Evolutionary conservation across 2,888 invertebrate species (phyloP).

Genomic region (Chaetoderma sp.): DNA sequence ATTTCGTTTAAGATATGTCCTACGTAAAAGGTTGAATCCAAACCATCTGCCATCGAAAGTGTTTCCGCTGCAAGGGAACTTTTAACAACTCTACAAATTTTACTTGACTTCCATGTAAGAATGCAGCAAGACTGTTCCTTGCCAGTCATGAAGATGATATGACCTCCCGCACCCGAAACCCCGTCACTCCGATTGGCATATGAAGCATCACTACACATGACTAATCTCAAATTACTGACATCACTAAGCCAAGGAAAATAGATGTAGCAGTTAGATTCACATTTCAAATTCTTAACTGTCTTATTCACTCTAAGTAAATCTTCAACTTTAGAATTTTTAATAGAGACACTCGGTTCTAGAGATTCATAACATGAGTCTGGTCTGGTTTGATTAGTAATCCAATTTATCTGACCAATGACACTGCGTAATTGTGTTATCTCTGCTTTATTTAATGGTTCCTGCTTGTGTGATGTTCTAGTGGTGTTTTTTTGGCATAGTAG

Average conservation of each 20-base stretch:
- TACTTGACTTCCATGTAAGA: background rate
- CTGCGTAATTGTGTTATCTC: background rate
- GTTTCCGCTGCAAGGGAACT: conserved; percentile 10
- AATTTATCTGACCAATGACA: conserved; percentile 1
- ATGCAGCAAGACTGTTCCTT: background rate
- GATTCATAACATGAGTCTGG: conserved; percentile 5
- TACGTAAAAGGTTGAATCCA: conserved; percentile 5
- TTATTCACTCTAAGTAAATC: conserved; percentile 10
- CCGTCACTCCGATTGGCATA: background rate
- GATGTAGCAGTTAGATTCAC: conserved; percentile 3
- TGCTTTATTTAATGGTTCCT: background rate
- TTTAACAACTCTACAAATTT: conserved; percentile 4
- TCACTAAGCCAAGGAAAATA: background rate
- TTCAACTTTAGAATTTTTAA: conserved; percentile 7
- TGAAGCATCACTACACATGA: conserved; percentile 5
- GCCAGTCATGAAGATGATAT: background rate
- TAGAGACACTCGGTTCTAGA: background rate
- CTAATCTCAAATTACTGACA: background rate
- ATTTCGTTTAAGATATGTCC: background rate
- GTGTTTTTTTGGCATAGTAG: background rate
- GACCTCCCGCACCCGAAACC: background rate
- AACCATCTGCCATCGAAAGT: conserved; percentile 4
- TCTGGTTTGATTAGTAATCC: conserved; percentile 12
- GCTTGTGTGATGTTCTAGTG: background rate
- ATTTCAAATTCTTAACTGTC: conserved; percentile 4